phyloP scores from a whole-genome alignment of 2,113 vertebrate species.

The Leptocoma aspasia region DNA sequence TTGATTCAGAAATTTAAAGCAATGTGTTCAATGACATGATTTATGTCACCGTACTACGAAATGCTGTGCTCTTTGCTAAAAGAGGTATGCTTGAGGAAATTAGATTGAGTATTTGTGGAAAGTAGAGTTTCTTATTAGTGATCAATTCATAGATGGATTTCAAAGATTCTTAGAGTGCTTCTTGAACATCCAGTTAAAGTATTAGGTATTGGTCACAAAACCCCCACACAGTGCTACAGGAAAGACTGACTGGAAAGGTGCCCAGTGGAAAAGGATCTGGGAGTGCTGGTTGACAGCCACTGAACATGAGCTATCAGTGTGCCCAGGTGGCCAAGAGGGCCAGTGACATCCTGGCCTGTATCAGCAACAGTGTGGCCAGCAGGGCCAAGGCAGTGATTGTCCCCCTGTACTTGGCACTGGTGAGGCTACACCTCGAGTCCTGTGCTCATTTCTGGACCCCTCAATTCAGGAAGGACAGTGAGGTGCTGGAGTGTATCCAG shows the following conservation, averaged over 20 bases:
- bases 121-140: not conserved
- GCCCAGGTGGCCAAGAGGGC: not conserved
- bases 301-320: not conserved
- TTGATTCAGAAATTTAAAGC: not conserved
- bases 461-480: not conserved
- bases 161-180: not conserved
- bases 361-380: not conserved
- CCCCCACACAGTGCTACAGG: not conserved
- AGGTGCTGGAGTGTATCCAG: not conserved
- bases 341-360: rapidly evolving
- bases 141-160: not conserved
- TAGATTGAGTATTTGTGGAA: not conserved
- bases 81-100: not conserved
- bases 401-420: rapidly evolving
- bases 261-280: not conserved
- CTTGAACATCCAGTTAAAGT: not conserved
- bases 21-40: rapidly evolving
- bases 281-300: not conserved
- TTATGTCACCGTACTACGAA: not conserved
- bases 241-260: not conserved
- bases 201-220: not conserved
- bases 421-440: not conserved
- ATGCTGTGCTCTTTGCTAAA: rapidly evolving
- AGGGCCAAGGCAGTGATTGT: not conserved
- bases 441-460: not conserved